Evolutionary conservation across 2,113 vertebrate genomes (phyloP).

Genomic region (Ochotona curzoniae): DNA sequence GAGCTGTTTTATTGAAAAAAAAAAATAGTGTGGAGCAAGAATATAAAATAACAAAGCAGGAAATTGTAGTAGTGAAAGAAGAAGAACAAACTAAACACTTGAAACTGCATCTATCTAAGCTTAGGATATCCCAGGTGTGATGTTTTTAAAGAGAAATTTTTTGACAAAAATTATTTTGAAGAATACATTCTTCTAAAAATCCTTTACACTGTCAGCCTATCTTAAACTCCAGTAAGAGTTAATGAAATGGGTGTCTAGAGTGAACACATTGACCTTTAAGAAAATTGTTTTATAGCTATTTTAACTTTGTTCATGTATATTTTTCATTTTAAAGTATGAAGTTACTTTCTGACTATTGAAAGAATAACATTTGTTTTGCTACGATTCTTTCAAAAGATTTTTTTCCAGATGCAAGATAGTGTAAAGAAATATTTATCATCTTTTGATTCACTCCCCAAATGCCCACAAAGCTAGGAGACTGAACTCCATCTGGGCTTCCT

Average conservation of each 20-base stretch:
- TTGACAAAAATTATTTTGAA: not conserved
- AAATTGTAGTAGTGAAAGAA: not conserved
- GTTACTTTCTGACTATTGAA: not conserved
- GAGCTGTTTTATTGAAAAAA: not conserved
- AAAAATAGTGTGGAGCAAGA: not conserved
- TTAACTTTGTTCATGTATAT: constrained; percentile 1
- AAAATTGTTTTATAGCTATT: not conserved
- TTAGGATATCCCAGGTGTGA: not conserved
- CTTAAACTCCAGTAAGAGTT: not conserved
- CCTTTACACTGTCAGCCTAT: not conserved
- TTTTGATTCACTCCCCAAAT: no score
- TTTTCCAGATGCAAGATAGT: no score
- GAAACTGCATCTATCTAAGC: not conserved
- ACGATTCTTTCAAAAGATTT: no score
- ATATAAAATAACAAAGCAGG: not conserved
- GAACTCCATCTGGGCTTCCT: no score
- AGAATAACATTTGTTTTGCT: not conserved
- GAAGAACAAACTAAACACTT: not conserved
- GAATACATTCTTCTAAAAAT: not conserved
- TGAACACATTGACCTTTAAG: constrained; percentile 42
- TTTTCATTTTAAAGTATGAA: not conserved
- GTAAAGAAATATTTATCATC: no score
- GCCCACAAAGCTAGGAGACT: no score
- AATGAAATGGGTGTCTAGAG: not conserved
- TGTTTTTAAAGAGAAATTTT: not conserved